Evolutionary conservation across 1,140 invertebrate species (phyloP).

Genomic region (Drosophila lowei): DNA sequence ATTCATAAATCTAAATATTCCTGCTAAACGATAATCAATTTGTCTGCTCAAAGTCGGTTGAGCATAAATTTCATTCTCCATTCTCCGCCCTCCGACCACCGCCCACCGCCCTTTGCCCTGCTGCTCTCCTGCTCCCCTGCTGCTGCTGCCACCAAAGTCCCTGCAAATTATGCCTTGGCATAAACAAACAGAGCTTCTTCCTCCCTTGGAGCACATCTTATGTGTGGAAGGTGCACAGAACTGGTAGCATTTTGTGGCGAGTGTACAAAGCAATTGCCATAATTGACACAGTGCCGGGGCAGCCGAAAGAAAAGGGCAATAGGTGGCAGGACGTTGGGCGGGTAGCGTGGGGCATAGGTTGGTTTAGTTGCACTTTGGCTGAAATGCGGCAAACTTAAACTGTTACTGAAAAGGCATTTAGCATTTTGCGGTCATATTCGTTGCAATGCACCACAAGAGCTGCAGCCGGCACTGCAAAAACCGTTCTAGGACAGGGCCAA

Average conservation of each 20-base stretch:
- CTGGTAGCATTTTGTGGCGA: conserved; percentile 58
- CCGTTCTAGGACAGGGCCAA: conserved; percentile 42
- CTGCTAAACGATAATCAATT: conserved; percentile 13
- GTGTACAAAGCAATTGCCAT: conserved; percentile 66
- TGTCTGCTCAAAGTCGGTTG: conserved; percentile 13
- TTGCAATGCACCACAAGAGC: conserved; percentile 49
- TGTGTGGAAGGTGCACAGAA: conserved; percentile 42
- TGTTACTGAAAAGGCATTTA: conserved; percentile 66
- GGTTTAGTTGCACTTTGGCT: conserved; percentile 55
- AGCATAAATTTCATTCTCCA: conserved; percentile 17
- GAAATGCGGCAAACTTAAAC: conserved; percentile 67
- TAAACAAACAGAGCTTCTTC: conserved; percentile 16
- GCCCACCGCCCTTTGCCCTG: no score
- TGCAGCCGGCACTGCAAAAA: conserved; percentile 35
- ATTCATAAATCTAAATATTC: conserved; percentile 16
- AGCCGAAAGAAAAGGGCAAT: neutral
- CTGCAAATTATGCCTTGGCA: conserved; percentile 23
- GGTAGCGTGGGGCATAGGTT: neutral
- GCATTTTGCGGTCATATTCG: conserved; percentile 61
- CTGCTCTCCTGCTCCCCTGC: neutral
- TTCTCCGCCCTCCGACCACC: no score
- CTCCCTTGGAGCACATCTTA: conserved; percentile 47
- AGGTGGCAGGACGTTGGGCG: neutral
- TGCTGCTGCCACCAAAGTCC: neutral
- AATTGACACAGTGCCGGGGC: conserved; percentile 49